phyloP scores from a whole-genome alignment of 2,797 vertebrate species.

The Phalanger gymnotis region DNA sequence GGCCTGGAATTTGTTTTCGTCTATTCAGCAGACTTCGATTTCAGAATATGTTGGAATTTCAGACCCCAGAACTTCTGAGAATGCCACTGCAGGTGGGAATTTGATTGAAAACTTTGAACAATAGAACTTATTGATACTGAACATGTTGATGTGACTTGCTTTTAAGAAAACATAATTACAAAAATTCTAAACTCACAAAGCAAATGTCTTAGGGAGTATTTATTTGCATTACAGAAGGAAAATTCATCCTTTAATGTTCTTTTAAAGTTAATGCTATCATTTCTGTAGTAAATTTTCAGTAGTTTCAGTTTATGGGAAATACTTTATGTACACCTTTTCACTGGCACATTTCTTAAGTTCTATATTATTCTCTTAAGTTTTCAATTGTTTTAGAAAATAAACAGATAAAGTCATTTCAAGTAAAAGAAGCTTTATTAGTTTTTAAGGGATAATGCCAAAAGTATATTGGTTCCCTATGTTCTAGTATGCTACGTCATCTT shows the following conservation, averaged over 20 bases:
- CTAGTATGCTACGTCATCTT: not conserved
- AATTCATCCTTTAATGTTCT: not conserved
- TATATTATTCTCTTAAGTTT: slow-evolving; percentile 44
- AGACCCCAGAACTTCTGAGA: slow-evolving; percentile 94
- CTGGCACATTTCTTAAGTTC: not conserved
- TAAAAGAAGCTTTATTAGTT: slow-evolving; percentile 30
- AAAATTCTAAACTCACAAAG: slow-evolving; percentile 31
- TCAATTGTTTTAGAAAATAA: slow-evolving; percentile 24
- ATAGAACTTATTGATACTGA: not conserved
- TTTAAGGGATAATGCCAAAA: slow-evolving; percentile 32
- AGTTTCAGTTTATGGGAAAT: not conserved
- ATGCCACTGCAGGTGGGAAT: slow-evolving; percentile 94
- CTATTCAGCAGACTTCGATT: slow-evolving; percentile 94
- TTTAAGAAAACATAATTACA: slow-evolving; percentile 10
- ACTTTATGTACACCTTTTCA: slow-evolving; percentile 39
- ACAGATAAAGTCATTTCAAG: slow-evolving; percentile 20
- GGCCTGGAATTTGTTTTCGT: slow-evolving; percentile 94
- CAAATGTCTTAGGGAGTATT: slow-evolving; percentile 10
- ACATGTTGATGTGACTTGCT: not conserved
- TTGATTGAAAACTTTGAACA: slow-evolving; percentile 30
- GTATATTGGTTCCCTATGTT: slow-evolving; percentile 7
- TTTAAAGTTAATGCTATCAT: not conserved
- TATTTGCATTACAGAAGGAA: slow-evolving; percentile 38
- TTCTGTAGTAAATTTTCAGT: slow-evolving; percentile 36
- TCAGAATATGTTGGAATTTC: slow-evolving; percentile 94